Percentiles rank a stretch among this genome's conserved stretches.
Evolutionary conservation across 2,797 vertebrate species (phyloP).

Genomic region (Periparus ater): DNA sequence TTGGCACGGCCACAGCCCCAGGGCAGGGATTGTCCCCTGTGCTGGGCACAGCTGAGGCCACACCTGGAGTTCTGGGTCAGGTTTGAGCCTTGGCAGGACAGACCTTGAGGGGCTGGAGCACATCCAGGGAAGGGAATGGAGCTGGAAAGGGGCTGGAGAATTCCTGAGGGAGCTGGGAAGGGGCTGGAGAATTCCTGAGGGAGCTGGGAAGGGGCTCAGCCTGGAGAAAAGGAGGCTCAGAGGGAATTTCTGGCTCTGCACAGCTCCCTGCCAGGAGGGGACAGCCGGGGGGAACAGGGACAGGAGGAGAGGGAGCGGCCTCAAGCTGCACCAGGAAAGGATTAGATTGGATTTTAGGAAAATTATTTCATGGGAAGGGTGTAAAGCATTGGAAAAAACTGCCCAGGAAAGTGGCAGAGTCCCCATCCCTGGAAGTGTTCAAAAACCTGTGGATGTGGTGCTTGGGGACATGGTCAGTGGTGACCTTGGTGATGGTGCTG

Average conservation of each 20-base stretch:
- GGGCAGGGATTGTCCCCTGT: neutral
- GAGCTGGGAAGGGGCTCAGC: neutral
- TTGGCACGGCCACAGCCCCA: neutral
- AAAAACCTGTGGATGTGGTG: neutral
- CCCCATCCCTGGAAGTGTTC: neutral
- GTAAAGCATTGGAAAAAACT: neutral
- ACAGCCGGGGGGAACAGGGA: neutral
- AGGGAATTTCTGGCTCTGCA: neutral
- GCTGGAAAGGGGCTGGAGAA: neutral
- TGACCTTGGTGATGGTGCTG: neutral
- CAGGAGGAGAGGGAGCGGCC: neutral
- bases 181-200: neutral
- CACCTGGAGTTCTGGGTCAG: neutral
- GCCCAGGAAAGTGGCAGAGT: neutral
- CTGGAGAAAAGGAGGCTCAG: neutral
- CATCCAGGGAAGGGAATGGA: neutral
- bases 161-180: neutral
- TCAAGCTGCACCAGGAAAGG: accelerated
- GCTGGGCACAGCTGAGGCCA: neutral
- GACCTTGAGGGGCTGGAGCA: accelerated
- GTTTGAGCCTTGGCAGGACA: neutral
- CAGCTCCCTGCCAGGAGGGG: neutral
- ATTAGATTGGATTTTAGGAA: neutral
- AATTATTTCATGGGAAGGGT: neutral
- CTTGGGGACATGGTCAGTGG: neutral